These are phyloP conservation scores for Novumbra hubbsi DNA, from an alignment of 2,797 vertebrate species.

Conservation along the genomic window DNA sequence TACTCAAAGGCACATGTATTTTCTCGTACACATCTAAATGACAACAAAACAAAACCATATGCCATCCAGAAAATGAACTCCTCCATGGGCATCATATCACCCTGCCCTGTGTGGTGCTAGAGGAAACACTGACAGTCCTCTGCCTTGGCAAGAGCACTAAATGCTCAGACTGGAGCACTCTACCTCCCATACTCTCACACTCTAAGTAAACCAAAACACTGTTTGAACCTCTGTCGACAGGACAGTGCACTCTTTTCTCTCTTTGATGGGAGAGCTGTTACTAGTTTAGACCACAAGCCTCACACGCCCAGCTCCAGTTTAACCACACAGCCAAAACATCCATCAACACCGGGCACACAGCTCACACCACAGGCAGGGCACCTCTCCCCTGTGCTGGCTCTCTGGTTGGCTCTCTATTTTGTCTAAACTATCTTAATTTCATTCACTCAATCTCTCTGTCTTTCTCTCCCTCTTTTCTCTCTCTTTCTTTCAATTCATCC, in stretches of 20 bases:
- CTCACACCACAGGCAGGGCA: slow-evolving; percentile 30
- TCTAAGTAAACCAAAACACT: slow-evolving; percentile 39
- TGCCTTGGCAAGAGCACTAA: slow-evolving; percentile 39
- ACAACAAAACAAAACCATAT: slow-evolving; percentile 70
- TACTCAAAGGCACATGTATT: slow-evolving; percentile 60
- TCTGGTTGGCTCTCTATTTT: not conserved
- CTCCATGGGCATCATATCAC: slow-evolving; percentile 50
- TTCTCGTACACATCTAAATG: slow-evolving; percentile 57
- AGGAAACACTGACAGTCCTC: slow-evolving; percentile 51
- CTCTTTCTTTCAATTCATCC: not conserved
- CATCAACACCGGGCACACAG: slow-evolving; percentile 53
- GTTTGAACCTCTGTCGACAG: slow-evolving; percentile 52
- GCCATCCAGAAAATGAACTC: slow-evolving; percentile 74
- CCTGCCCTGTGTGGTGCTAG: slow-evolving; percentile 51
- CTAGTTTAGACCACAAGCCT: slow-evolving; percentile 11
- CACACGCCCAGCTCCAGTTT: slow-evolving; percentile 24
- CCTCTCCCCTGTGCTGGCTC: slow-evolving; percentile 5
- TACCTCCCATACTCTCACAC: not conserved
- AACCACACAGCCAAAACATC: slow-evolving; percentile 55
- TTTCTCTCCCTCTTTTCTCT: slow-evolving; percentile 22
- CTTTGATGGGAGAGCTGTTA: slow-evolving; percentile 31
- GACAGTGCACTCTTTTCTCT: slow-evolving; percentile 41
- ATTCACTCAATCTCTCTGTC: slow-evolving; percentile 14
- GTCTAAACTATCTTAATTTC: slow-evolving; percentile 21
- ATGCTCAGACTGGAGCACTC: not conserved